Conservation (phyloP, 2,888 invertebrate species). For the Helicoverpa assulta region DNA sequence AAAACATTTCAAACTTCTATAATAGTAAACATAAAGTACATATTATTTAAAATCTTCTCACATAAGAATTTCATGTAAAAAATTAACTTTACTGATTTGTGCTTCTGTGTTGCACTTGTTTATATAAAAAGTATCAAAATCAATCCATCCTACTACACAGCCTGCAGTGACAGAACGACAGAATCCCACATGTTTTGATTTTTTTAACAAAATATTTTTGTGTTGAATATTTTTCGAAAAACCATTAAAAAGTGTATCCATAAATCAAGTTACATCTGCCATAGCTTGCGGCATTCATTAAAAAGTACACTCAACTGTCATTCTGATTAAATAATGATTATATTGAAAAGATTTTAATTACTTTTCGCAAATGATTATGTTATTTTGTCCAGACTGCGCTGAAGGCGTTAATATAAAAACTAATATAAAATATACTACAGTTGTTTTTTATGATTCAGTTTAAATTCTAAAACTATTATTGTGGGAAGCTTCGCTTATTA, state of each 20-base stretch:
- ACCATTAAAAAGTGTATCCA: slow-evolving; percentile 84
- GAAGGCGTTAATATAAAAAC: slow-evolving; percentile 18
- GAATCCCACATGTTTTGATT: slow-evolving; percentile 85
- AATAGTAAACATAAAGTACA: no score
- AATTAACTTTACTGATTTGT: neutral
- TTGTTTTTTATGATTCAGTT: slow-evolving; percentile 30
- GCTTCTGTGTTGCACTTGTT: neutral
- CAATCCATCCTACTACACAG: slow-evolving; percentile 31
- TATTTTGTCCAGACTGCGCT: slow-evolving; percentile 38
- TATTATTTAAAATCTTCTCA: neutral
- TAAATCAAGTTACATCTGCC: slow-evolving; percentile 88
- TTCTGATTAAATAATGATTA: slow-evolving; percentile 61
- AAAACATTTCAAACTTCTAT: no score
- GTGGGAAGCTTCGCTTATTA: slow-evolving; percentile 21
- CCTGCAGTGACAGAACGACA: slow-evolving; percentile 75
- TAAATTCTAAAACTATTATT: slow-evolving; percentile 21
- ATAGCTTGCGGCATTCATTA: slow-evolving; percentile 72
- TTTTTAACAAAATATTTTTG: slow-evolving; percentile 78
- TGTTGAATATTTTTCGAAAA: slow-evolving; percentile 84
- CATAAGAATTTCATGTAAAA: no score
- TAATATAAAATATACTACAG: slow-evolving; percentile 27
- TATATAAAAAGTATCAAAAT: slow-evolving; percentile 63
- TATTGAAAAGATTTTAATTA: slow-evolving; percentile 44
- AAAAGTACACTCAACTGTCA: slow-evolving; percentile 68
- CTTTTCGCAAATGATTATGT: slow-evolving; percentile 34